These are phyloP conservation scores for Bolinopsis microptera DNA, from an alignment of 37 sponge, comb jelly and placozoan species.

Conservation along the genomic window DNA sequence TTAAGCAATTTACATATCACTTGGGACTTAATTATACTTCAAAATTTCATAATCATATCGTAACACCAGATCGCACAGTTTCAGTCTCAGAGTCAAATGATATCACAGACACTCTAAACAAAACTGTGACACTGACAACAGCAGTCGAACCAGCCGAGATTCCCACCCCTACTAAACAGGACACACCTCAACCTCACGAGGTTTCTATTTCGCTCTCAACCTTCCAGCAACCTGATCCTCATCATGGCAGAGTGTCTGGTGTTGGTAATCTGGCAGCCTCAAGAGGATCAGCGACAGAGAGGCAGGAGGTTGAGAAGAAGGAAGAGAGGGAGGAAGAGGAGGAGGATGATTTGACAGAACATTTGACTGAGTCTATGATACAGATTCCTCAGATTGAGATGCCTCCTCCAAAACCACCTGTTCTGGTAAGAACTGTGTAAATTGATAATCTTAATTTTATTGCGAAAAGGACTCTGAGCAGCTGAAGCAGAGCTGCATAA, in stretches of 20 bases:
- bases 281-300: neutral
- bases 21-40: no score
- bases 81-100: conserved; percentile 23
- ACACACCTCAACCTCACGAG: neutral
- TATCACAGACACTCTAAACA: conserved; percentile 33
- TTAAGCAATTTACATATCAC: no score
- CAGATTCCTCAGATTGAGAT: conserved; percentile 59
- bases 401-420: conserved; percentile 12
- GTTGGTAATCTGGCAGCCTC: neutral
- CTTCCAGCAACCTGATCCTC: neutral
- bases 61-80: no score
- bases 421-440: neutral
- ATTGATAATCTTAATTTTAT: no score
- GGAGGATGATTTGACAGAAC: conserved; percentile 3
- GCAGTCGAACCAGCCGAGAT: neutral
- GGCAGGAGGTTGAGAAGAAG: neutral
- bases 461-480: no score
- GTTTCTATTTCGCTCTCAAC: neutral
- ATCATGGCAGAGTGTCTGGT: neutral
- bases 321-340: neutral
- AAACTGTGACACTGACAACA: neutral
- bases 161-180: neutral
- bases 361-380: conserved; percentile 49
- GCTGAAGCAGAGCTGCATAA: no score
- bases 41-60: no score